Evolutionary conservation across 2,113 vertebrate genomes (phyloP).

Genomic region (Xerus inauris): DNA sequence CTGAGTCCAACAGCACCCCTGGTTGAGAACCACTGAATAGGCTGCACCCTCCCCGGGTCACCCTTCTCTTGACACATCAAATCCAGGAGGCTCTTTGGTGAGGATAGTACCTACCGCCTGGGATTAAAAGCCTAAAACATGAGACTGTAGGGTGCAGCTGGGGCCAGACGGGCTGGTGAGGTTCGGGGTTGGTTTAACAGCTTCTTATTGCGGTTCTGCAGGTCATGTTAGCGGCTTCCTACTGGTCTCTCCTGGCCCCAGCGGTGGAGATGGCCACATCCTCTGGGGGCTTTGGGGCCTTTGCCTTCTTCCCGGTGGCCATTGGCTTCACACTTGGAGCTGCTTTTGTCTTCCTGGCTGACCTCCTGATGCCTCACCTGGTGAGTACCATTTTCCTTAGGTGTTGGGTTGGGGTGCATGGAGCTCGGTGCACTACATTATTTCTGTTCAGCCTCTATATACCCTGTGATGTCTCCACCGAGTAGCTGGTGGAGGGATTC

Average conservation of each 20-base stretch:
- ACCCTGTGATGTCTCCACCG: accelerated
- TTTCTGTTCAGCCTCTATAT: background rate
- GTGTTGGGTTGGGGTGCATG: accelerated
- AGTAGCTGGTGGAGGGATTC: background rate
- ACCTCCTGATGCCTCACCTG: conserved; percentile 91
- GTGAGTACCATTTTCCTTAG: conserved; percentile 84
- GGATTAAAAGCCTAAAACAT: background rate
- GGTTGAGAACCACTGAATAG: background rate
- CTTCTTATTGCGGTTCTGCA: conserved; percentile 60
- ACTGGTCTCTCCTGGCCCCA: conserved; percentile 97
- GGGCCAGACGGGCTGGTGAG: background rate
- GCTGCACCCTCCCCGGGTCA: background rate
- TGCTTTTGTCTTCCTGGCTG: conserved; percentile 93
- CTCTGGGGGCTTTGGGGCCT: conserved; percentile 92
- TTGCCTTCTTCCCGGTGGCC: conserved; percentile 94
- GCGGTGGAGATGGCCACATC: conserved; percentile 95
- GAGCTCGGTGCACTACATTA: accelerated
- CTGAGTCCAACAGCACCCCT: background rate
- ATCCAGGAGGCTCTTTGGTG: background rate
- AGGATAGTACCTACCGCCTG: background rate
- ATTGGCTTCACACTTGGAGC: conserved; percentile 94
- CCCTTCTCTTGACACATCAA: background rate
- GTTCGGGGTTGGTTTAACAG: background rate
- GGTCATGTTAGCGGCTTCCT: conserved; percentile 98
- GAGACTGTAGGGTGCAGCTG: background rate